Conservation (phyloP, 2,113 vertebrate genomes). For the Potamarius usumacintae region DNA sequence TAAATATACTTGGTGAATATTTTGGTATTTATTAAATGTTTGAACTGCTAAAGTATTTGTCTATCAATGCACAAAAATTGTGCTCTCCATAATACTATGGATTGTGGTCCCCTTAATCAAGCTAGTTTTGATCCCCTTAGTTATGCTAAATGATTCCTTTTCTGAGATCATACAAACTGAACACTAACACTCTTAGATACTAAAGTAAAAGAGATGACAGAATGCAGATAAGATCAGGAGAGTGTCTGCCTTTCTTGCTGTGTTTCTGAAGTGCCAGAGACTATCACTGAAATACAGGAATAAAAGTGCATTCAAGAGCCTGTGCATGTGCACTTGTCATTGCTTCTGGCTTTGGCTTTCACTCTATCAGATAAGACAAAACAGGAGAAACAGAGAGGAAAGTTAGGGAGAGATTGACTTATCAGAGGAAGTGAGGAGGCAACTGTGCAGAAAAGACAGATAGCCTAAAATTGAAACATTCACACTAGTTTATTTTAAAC, state of each 20-base stretch:
- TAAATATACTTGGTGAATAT: not conserved
- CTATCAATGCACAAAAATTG: no score
- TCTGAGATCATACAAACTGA: constrained; percentile 9
- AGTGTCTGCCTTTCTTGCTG: constrained; percentile 47
- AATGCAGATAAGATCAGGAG: constrained; percentile 30
- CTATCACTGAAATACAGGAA: constrained; percentile 11
- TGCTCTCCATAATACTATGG: not conserved
- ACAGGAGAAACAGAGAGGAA: constrained; percentile 45
- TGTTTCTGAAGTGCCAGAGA: constrained; percentile 52
- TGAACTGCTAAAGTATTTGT: no score
- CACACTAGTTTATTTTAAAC: constrained; percentile 39
- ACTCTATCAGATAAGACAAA: constrained; percentile 62
- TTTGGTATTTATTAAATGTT: not conserved
- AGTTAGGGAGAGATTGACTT: constrained; percentile 58
- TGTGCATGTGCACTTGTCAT: constrained; percentile 38
- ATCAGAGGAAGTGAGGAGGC: constrained; percentile 66
- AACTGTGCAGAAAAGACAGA: constrained; percentile 65
- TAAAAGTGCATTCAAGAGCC: not conserved
- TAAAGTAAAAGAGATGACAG: constrained; percentile 28
- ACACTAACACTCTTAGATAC: not conserved
- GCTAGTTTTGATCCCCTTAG: not conserved
- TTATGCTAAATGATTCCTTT: not conserved
- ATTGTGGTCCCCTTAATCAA: not conserved
- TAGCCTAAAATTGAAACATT: constrained; percentile 47
- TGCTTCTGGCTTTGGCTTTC: constrained; percentile 52